These are phyloP conservation scores for Distichodus sexfasciatus DNA, from an alignment of 2,797 vertebrate species.

Conservation along the genomic window DNA sequence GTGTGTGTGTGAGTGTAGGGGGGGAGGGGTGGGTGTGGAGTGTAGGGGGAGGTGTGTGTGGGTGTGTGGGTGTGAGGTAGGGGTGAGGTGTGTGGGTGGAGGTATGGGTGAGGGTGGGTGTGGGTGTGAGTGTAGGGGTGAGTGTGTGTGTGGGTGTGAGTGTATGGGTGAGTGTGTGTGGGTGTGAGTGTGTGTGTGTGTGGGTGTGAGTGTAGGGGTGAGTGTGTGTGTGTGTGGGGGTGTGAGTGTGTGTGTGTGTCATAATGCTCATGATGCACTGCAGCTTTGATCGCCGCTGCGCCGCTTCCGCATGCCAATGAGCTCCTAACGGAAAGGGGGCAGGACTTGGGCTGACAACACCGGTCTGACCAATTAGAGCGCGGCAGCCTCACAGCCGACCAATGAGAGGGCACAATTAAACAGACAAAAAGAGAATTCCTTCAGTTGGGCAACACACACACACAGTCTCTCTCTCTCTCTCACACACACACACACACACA, in stretches of 20 bases:
- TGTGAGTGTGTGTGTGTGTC: constrained; percentile 21
- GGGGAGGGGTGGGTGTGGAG: too few relatives aligned
- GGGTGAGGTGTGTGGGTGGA: too few relatives aligned
- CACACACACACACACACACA: constrained; percentile 27
- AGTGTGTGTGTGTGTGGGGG: constrained; percentile 23
- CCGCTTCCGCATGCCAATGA: constrained; percentile 26
- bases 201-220: background rate
- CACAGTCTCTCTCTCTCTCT: background rate
- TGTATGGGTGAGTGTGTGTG: background rate
- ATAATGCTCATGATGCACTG: constrained; percentile 36
- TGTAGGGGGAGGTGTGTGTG: too few relatives aligned
- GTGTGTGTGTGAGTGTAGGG: background rate
- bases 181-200: background rate
- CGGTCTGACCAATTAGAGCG: background rate
- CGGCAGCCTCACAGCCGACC: background rate
- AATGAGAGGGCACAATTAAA: background rate
- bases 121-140: background rate
- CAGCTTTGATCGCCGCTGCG: constrained; percentile 27
- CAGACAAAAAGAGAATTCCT: constrained; percentile 19
- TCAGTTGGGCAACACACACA: constrained; percentile 2
- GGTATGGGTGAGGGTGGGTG: constrained; percentile 18
- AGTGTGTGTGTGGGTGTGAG: background rate
- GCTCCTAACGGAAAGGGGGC: constrained; percentile 39
- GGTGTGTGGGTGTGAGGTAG: background rate
- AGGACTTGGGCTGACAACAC: background rate